These are phyloP conservation scores for Delphinapterus leucas DNA, from an alignment of 2,113 vertebrate species.

Conservation along the genomic window DNA sequence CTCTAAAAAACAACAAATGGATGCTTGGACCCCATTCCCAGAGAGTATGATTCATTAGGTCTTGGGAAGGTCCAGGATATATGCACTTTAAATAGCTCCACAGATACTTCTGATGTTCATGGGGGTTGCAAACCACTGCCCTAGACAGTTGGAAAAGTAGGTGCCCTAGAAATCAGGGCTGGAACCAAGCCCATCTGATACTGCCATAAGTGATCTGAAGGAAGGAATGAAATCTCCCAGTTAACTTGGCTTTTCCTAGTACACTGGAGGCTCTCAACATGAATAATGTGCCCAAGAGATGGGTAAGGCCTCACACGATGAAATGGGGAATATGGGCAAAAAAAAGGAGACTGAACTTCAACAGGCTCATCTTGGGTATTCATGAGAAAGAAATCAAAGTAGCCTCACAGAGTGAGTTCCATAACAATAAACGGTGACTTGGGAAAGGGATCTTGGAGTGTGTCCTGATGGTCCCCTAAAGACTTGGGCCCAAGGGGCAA, in stretches of 20 bases:
- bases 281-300: neutral
- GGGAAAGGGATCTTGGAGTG: neutral
- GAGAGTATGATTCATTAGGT: neutral
- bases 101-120: neutral
- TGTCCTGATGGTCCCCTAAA: neutral
- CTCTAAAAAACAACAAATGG: neutral
- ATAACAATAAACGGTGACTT: neutral
- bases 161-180: neutral
- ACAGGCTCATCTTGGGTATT: neutral
- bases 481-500: neutral
- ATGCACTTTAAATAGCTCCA: neutral
- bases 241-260: neutral
- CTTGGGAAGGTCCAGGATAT: neutral
- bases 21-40: neutral
- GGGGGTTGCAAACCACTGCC: neutral
- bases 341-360: neutral
- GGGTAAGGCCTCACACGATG: neutral
- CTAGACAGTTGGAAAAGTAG: neutral
- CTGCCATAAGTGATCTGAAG: neutral
- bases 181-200: neutral
- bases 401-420: neutral
- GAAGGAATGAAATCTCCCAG: neutral
- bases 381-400: neutral
- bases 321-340: neutral
- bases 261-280: neutral